Evolutionary conservation across 2,888 invertebrate species (phyloP), one percentile per base, ranked within the genome.

Genomic region (Hyposoter didymator): DNA sequence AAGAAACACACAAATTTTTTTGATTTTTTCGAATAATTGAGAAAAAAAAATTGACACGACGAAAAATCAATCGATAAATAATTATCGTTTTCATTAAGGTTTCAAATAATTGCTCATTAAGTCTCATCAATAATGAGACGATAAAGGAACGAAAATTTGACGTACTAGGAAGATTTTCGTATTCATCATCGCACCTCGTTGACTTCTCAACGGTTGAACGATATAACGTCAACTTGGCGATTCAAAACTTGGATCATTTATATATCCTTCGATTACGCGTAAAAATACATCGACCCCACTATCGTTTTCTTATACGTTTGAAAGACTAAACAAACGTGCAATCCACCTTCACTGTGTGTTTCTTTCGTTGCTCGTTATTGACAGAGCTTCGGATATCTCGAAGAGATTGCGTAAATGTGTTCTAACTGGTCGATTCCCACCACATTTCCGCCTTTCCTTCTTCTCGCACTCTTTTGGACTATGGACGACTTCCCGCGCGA

Each of bases 191-290:
- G 82, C 47, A 19, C 84, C 82, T 52, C 87, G 35, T 28, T 47
- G 59, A 17, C 64, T 66, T 76, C 35, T 76, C 49, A 45, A 32
- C 72, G 64, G 39, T 67, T 39, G 52, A 74, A 79, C 78, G 82
- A 75, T 45, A 72, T 70, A 64, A 19, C 22, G 73, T 85, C 62
- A 78, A 90, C 89, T 89, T 84, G 69, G 35, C 69, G 79, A 43
- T 85, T 78, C 70, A 47, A 80, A 47, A 72, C 45, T 49, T 83
- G 83, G 76, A 83, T 86, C 76, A 74, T 81, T 90, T 90, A 88
- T 90, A 90, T 90, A 90, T 45, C 49, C 80, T 49, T 14, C 14
- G 76, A 76, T 49, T 64, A 64, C 32, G 59, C 70, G 69, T 78
- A 47, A 73, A n/a, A 14, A 55, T 59, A n/a, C 55, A 47, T 32